phyloP scores from a whole-genome alignment of 2,797 vertebrate genomes.

The Xenopus petersii region DNA sequence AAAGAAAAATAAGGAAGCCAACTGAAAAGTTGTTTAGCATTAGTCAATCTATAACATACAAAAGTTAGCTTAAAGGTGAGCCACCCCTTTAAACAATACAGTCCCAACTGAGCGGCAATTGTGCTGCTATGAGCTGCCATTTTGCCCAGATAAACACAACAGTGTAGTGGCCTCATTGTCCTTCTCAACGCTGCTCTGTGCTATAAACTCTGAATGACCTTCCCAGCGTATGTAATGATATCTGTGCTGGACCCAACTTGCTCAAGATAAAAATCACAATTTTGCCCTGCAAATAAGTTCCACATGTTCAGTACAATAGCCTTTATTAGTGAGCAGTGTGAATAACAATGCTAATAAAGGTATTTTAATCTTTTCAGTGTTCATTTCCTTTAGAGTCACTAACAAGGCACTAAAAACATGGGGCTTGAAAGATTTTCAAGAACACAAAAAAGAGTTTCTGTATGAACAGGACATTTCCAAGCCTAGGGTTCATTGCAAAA shows the following conservation, averaged over 20 bases:
- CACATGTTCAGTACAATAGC: slow-evolving; percentile 34
- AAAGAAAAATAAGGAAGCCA: no score
- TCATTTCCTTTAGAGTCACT: slow-evolving; percentile 8
- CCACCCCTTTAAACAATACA: no score
- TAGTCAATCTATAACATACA: no score
- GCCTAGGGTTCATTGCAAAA: no score
- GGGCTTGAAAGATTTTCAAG: neutral
- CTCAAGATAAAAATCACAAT: slow-evolving; percentile 38
- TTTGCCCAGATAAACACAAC: neutral
- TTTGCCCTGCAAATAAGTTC: slow-evolving; percentile 42
- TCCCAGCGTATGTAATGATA: slow-evolving; percentile 23
- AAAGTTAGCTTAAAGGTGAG: no score
- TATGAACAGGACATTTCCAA: no score
- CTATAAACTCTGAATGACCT: slow-evolving; percentile 32
- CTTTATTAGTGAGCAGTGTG: slow-evolving; percentile 26
- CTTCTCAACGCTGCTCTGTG: neutral
- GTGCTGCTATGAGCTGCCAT: no score
- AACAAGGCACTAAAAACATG: neutral
- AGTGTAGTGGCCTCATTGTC: neutral
- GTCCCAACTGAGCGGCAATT: no score
- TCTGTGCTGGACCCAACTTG: slow-evolving; percentile 19
- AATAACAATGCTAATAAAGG: slow-evolving; percentile 29
- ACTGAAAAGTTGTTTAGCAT: no score
- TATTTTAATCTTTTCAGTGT: slow-evolving; percentile 10
- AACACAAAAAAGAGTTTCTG: neutral